Evolutionary conservation across 2,888 invertebrate genomes (phyloP), one percentile per base, ranked within the genome.

Genomic region (Phortica okadai): DNA sequence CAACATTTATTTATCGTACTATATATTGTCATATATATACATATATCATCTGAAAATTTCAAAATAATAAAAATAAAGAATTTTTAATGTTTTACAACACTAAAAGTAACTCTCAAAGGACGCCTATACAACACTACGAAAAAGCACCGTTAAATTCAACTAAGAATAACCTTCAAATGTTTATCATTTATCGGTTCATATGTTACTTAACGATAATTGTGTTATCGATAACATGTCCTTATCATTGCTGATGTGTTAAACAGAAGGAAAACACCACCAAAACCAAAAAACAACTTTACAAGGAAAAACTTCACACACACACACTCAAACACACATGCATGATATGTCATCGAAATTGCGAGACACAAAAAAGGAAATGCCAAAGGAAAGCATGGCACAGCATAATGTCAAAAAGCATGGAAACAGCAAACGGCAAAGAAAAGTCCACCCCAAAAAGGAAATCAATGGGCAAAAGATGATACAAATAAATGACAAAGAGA

Each of bases 191-290:
- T 33, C 33, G 33, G 33, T 33, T 33, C 33, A 33, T 33, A 33
- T 5, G 33, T 5, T 33, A 33, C 1, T 33, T 33, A 33, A 4
- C 50, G 50, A 50, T 50, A 50, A 33, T 33, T 33, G 33, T 50
- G 50, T 50, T 6, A 50, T 50, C 50, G 50, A 50, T 50, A 50
- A 50, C 79, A 79, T 78, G 80, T 72, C 79, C 82, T 69, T 79
- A 77, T 80, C 77, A 82, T 82, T 82, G 79, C 75, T 80, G 72
- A 77, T 62, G 77, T 74, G 69, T 77, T 80, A 80, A 76, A 82
- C 81, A 80, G 74, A 79, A 80, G 82, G 69, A 11, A 50, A 50
- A 50, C 14, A 14, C 50, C 50, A 8, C 50, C 8, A 50, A 11
- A 50, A 11, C 2, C 50, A 8, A 50, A 50, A 11, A 14, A 11